phyloP scores from a whole-genome alignment of 2,888 invertebrate genomes.

The Exephanes ischioxanthus region DNA sequence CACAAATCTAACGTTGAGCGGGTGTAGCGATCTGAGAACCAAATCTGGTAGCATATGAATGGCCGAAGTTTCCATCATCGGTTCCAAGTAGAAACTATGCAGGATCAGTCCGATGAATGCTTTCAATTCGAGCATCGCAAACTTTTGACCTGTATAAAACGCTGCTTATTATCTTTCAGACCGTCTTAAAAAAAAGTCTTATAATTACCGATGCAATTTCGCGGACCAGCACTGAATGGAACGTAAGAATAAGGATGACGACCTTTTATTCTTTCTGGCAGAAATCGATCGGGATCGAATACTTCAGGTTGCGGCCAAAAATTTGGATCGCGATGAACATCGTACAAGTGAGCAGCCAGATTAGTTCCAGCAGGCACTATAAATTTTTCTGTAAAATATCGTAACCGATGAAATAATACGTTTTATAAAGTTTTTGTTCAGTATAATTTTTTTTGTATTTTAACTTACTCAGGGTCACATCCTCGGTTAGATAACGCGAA shows the following conservation, averaged over 20 bases:
- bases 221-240: constrained; percentile 89
- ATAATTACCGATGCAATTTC: constrained; percentile 88
- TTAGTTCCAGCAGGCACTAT: constrained; percentile 86
- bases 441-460: neutral
- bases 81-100: constrained; percentile 76
- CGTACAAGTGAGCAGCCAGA: constrained; percentile 85
- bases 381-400: constrained; percentile 83
- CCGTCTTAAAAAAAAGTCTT: neutral
- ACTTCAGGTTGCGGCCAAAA: constrained; percentile 88
- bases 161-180: neutral
- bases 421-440: neutral
- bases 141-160: constrained; percentile 70
- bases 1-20: constrained; percentile 72
- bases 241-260: constrained; percentile 89
- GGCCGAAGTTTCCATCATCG: constrained; percentile 41
- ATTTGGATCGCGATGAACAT: constrained; percentile 88
- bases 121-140: constrained; percentile 78
- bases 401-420: neutral
- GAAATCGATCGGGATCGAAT: constrained; percentile 90
- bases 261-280: constrained; percentile 85
- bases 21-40: constrained; percentile 69
- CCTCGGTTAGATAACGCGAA: constrained; percentile 86
- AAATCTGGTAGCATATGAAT: constrained; percentile 65
- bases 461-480: constrained; percentile 81
- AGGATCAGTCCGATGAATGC: constrained; percentile 70